A percentile compares a stretch with the other conserved stretches of the same genome.
These are phyloP conservation scores for Sebastes hubbsi DNA, from an alignment of 2,797 vertebrate genomes.

Conservation along the genomic window DNA sequence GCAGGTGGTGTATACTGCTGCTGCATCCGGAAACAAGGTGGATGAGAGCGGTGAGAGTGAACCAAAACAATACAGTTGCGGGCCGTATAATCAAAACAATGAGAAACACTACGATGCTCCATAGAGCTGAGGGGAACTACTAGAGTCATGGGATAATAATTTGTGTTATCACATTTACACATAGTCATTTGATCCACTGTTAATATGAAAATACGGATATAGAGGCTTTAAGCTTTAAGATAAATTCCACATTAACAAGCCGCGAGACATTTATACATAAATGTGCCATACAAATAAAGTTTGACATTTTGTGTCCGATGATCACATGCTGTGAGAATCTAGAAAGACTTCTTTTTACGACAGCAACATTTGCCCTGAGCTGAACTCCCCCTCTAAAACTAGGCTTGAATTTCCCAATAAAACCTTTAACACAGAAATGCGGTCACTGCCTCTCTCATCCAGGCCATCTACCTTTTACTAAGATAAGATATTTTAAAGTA, in stretches of 20 bases:
- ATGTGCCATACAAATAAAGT: not conserved
- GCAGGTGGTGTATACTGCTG: not conserved
- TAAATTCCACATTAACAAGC: not conserved
- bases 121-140: not conserved
- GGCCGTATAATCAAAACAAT: not conserved
- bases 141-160: not conserved
- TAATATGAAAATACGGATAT: not conserved
- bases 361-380: not conserved
- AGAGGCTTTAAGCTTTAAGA: not conserved
- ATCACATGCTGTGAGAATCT: not conserved
- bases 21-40: not conserved
- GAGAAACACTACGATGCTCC: not conserved
- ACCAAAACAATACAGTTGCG: not conserved
- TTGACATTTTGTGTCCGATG: not conserved
- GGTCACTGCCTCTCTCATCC: not conserved
- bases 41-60: not conserved
- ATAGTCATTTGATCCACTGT: not conserved
- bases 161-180: not conserved
- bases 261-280: not conserved
- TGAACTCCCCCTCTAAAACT: not conserved
- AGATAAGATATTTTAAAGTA: not conserved
- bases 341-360: not conserved
- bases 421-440: slow-evolving; percentile 20
- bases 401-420: slow-evolving; percentile 15
- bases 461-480: not conserved